phyloP scores from a whole-genome alignment of 2,113 vertebrate species.

The Microtus ochrogaster region DNA sequence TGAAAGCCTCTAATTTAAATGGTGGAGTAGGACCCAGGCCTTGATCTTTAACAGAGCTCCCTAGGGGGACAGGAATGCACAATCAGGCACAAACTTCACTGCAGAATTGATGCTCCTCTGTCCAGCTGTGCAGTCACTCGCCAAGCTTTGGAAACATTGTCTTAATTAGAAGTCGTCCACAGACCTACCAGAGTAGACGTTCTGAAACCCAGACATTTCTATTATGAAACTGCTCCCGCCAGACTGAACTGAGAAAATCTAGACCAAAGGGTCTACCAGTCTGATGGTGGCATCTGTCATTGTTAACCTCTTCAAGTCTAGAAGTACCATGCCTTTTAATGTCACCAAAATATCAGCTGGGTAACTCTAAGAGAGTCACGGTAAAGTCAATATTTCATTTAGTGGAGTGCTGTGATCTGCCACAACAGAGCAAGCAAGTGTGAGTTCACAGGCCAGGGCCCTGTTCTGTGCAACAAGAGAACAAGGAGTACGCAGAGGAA shows the following conservation, averaged over 20 bases:
- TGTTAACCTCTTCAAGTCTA: not conserved
- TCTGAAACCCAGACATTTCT: not conserved
- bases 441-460: too few species aligned
- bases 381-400: not conserved
- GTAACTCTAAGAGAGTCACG: not conserved
- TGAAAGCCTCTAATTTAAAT: not conserved
- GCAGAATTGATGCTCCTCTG: not conserved
- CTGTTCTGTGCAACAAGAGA: not conserved
- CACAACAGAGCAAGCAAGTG: not conserved
- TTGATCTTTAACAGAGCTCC: conserved; percentile 10
- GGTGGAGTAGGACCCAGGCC: not conserved
- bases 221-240: not conserved
- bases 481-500: not conserved
- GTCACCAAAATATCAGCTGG: not conserved
- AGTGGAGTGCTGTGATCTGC: not conserved
- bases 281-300: not conserved
- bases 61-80: not conserved
- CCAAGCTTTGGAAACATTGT: not conserved
- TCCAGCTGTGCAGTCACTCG: not conserved
- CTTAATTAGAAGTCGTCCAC: conserved; percentile 1
- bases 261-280: not conserved
- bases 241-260: not conserved
- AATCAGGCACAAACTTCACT: not conserved
- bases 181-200: not conserved
- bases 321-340: not conserved